These are phyloP conservation scores for Perca flavescens DNA, from an alignment of 2,113 vertebrate genomes.

Conservation along the genomic window DNA sequence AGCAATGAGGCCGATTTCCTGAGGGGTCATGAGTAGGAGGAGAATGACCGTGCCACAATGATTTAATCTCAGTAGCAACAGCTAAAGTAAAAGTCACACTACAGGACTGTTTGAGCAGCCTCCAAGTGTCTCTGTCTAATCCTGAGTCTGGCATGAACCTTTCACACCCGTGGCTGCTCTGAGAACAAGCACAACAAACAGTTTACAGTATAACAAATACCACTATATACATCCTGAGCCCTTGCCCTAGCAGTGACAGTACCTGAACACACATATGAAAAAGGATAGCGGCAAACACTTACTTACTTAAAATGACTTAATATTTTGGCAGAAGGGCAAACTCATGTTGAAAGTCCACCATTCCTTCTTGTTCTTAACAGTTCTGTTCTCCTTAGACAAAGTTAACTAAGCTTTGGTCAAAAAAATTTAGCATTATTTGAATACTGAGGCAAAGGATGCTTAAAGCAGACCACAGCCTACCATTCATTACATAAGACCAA, in stretches of 20 bases:
- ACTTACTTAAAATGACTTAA: not conserved
- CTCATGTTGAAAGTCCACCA: constrained; percentile 1
- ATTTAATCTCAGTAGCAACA: constrained; percentile 55
- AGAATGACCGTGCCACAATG: constrained; percentile 49
- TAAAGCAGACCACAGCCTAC: constrained; percentile 66
- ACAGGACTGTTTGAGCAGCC: constrained; percentile 44
- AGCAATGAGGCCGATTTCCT: constrained; percentile 57
- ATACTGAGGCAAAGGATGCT: constrained; percentile 69
- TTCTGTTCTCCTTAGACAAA: constrained; percentile 3
- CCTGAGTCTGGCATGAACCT: constrained; percentile 22
- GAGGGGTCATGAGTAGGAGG: constrained; percentile 27
- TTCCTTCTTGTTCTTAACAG: constrained; percentile 26
- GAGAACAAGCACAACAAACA: not conserved
- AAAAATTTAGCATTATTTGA: constrained; percentile 62
- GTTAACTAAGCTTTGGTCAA: constrained; percentile 41
- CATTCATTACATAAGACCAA: constrained; percentile 76
- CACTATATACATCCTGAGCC: not conserved
- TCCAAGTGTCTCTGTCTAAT: constrained; percentile 39
- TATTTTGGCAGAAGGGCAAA: constrained; percentile 7
- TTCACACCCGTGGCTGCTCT: constrained; percentile 20
- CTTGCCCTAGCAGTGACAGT: not conserved
- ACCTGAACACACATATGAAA: not conserved
- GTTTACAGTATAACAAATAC: constrained; percentile 1
- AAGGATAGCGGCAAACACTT: not conserved
- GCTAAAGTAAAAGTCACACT: constrained; percentile 54